Evolutionary conservation across 2,113 vertebrate genomes (phyloP).

Genomic region (Micronycteris hirsuta): DNA sequence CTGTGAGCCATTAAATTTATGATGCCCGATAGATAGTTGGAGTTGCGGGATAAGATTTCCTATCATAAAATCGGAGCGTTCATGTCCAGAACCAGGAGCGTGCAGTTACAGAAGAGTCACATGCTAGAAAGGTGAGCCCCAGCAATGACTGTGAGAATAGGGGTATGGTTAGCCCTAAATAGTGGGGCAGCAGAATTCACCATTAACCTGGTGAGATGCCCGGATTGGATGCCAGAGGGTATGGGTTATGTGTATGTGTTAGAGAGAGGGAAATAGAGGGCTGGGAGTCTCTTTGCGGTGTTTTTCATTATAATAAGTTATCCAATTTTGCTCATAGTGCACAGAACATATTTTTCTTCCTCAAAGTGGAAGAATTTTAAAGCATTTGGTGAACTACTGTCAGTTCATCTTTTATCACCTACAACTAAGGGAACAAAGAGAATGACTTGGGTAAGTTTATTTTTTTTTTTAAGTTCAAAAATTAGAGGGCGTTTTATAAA

Average conservation of each 20-base stretch:
- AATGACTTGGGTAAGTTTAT: not conserved
- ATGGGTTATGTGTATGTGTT: not conserved
- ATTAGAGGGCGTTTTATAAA: not conserved
- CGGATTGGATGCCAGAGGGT: not conserved
- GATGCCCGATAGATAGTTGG: not conserved
- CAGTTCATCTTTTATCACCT: not conserved
- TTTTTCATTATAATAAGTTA: not conserved
- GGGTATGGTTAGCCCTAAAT: not conserved
- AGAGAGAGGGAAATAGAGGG: not conserved
- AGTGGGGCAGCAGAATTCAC: not conserved
- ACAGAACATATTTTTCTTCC: not conserved
- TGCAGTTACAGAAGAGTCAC: not conserved
- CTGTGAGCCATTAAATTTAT: not conserved
- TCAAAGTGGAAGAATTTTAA: not conserved
- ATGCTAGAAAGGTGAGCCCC: not conserved
- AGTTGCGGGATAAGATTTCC: not conserved
- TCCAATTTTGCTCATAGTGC: not conserved
- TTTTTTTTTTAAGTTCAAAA: not conserved
- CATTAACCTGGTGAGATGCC: not conserved
- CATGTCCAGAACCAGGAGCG: not conserved
- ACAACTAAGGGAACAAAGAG: not conserved
- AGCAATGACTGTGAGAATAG: not conserved
- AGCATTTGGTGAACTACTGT: not conserved
- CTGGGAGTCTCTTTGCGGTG: not conserved
- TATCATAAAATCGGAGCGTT: fast-evolving